Conservation (phyloP, 2,113 vertebrate species). For the Rhinopomastus cyanomelas region DNA sequence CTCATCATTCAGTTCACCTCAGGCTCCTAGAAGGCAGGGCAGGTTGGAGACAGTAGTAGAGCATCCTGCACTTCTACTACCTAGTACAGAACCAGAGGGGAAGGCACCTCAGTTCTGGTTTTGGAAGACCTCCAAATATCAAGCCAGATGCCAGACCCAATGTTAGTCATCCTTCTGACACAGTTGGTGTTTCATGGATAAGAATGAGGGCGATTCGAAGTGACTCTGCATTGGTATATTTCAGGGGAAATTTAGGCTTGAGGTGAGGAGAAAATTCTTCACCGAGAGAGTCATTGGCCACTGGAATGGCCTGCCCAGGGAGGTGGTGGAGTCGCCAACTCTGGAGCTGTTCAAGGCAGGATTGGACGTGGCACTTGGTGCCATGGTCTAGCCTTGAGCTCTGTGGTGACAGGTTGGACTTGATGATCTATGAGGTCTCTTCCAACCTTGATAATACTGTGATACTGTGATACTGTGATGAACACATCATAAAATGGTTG, state of each 20-base stretch:
- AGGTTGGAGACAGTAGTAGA: background rate
- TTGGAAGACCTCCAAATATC: background rate
- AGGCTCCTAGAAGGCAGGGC: background rate
- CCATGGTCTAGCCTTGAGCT: no score
- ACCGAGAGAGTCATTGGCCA: no score
- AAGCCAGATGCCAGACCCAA: background rate
- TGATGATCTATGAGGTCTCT: no score
- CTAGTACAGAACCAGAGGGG: background rate
- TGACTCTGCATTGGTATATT: background rate
- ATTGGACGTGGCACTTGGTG: no score
- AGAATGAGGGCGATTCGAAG: background rate
- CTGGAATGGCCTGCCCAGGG: no score
- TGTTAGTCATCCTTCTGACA: background rate
- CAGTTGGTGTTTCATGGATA: background rate
- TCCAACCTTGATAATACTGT: no score
- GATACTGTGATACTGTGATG: no score
- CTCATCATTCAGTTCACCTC: background rate
- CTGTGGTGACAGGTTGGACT: no score
- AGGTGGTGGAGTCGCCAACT: no score
- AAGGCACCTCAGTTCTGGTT: background rate
- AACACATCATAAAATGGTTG: background rate
- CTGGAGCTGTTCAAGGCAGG: no score
- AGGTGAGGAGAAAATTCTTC: no score
- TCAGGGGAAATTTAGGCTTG: no score
- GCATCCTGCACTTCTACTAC: background rate